A percentile compares a stretch with the other conserved stretches of the same genome.
phyloP scores from a whole-genome alignment of 2,797 vertebrate genomes.

The Poecilia picta region DNA sequence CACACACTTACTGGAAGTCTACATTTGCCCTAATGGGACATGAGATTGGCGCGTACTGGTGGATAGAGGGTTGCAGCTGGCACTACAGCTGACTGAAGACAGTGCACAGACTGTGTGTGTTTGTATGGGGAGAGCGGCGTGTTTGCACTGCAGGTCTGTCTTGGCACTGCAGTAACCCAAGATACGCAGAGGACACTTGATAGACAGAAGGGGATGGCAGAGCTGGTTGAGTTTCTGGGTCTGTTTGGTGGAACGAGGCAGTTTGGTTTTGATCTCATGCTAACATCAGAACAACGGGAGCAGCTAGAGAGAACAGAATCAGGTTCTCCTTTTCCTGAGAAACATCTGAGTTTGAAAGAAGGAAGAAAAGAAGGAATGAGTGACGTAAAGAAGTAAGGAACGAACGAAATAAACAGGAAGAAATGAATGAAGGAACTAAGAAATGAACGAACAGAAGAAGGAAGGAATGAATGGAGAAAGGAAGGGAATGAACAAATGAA shows the following conservation, averaged over 20 bases:
- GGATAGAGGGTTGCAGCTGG: slow-evolving; percentile 69
- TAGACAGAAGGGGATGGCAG: slow-evolving; percentile 16
- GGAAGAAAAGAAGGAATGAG: not conserved
- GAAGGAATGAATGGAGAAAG: too few species aligned
- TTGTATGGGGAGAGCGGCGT: slow-evolving; percentile 22
- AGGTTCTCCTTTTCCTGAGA: not conserved
- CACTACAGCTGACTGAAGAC: slow-evolving; percentile 38
- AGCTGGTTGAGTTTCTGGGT: slow-evolving; percentile 30
- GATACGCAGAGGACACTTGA: slow-evolving; percentile 27
- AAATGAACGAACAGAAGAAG: not conserved
- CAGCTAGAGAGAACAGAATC: not conserved
- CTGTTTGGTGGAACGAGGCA: slow-evolving; percentile 27
- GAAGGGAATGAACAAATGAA: too few species aligned
- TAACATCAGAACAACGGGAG: not conserved
- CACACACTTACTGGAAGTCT: slow-evolving; percentile 22
- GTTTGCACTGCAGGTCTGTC: slow-evolving; percentile 40
- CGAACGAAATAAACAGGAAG: not conserved
- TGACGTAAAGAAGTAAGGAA: not conserved
- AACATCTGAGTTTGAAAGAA: not conserved
- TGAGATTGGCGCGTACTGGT: slow-evolving; percentile 58
- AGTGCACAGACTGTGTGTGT: slow-evolving; percentile 39
- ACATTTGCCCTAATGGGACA: slow-evolving; percentile 49
- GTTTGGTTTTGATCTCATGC: slow-evolving; percentile 11
- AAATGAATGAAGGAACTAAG: too few species aligned
- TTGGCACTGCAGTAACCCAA: slow-evolving; percentile 41